Evolutionary conservation across 1,140 invertebrate genomes (phyloP).

Genomic region (Caenorhabditis brenneri): DNA sequence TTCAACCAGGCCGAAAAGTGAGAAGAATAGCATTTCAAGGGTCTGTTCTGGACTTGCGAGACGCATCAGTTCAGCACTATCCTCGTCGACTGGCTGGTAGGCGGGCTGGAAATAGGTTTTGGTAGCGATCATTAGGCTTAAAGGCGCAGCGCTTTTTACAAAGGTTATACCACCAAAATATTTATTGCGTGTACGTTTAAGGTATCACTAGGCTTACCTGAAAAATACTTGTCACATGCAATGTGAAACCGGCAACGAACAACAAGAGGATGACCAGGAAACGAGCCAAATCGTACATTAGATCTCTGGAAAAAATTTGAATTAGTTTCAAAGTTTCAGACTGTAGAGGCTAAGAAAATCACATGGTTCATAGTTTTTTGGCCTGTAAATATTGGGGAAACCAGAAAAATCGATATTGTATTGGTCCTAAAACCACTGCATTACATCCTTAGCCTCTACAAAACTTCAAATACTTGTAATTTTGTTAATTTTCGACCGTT

Average conservation of each 20-base stretch:
- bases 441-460: no score
- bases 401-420: no score
- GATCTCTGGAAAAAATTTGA: conserved; percentile 57
- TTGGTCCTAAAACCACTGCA: no score
- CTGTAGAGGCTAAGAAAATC: no score
- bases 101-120: conserved; percentile 59
- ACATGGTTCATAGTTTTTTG: no score
- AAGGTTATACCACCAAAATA: no score
- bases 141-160: background rate
- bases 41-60: conserved; percentile 80
- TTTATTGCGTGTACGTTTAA: conserved; percentile 69
- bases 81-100: conserved; percentile 71
- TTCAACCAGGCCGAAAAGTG: conserved; percentile 88
- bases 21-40: conserved; percentile 95
- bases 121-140: no score
- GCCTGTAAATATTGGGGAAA: no score
- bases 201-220: no score
- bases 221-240: conserved; percentile 93
- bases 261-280: conserved; percentile 95
- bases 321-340: no score
- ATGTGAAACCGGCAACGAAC: conserved; percentile 97
- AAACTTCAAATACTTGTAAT: no score
- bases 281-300: conserved; percentile 81
- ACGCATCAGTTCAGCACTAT: conserved; percentile 68
- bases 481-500: no score